Conservation (phyloP, 2,888 invertebrate genomes). For the Petrolisthes manimaculis region DNA sequence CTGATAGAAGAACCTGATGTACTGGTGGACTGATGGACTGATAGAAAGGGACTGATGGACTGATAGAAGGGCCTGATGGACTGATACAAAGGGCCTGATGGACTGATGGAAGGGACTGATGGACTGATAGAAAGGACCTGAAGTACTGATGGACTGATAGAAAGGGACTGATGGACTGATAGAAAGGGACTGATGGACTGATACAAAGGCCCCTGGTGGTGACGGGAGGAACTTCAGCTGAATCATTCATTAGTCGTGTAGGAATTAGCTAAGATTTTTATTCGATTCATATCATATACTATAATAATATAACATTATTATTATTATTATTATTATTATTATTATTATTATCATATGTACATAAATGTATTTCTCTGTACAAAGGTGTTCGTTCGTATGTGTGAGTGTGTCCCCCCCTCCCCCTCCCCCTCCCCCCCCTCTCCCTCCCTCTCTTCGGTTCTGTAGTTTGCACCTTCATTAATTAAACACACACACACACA, state of each 20-base stretch:
- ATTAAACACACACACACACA: neutral
- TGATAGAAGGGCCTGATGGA: too few relatives aligned
- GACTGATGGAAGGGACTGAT: too few relatives aligned
- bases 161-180: too few relatives aligned
- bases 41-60: too few relatives aligned
- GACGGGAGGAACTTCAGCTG: neutral
- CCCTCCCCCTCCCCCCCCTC: neutral
- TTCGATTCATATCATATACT: slow-evolving; percentile 48
- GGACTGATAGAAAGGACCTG: too few relatives aligned
- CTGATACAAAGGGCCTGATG: too few relatives aligned
- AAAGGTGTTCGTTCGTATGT: slow-evolving; percentile 35
- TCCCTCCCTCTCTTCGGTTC: slow-evolving; percentile 8
- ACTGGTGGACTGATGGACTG: too few relatives aligned
- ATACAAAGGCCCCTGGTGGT: slow-evolving; percentile 19
- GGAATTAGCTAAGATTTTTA: slow-evolving; percentile 26
- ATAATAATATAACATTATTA: slow-evolving; percentile 14
- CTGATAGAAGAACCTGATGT: too few relatives aligned
- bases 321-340: too few relatives aligned
- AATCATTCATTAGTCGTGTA: slow-evolving; percentile 5
- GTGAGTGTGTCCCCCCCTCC: slow-evolving; percentile 12
- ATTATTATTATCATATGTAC: slow-evolving; percentile 34
- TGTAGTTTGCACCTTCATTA: slow-evolving; percentile 35
- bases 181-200: neutral
- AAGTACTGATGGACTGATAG: too few relatives aligned
- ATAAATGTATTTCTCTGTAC: slow-evolving; percentile 52